Evolutionary conservation across 2,113 vertebrate species (phyloP).

Genomic region (Leucoraja erinaceus): DNA sequence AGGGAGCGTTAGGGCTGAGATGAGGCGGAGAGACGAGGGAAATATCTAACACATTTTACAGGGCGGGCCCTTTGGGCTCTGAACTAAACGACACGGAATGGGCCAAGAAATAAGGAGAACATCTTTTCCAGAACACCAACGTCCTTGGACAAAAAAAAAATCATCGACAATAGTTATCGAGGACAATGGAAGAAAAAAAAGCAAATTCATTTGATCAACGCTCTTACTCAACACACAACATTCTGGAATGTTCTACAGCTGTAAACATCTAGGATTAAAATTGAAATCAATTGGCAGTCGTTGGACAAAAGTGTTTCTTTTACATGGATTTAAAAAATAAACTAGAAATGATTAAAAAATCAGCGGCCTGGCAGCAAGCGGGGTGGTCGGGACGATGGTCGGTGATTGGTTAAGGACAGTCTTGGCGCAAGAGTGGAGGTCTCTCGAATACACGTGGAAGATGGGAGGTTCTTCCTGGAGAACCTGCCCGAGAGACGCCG

Average conservation of each 20-base stretch:
- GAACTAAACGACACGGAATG: not conserved
- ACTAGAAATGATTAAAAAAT: too few relatives aligned
- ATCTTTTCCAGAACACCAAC: not conserved
- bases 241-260: slow-evolving; percentile 22
- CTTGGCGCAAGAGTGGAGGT: too few relatives aligned
- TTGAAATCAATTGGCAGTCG: not conserved
- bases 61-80: too few relatives aligned
- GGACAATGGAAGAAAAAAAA: too few relatives aligned
- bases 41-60: too few relatives aligned
- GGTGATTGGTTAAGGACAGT: too few relatives aligned
- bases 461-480: slow-evolving; percentile 47
- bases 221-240: not conserved
- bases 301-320: not conserved
- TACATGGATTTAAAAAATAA: not conserved
- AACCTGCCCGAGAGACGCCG: not conserved
- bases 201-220: not conserved
- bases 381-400: too few relatives aligned
- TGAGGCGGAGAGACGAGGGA: not conserved
- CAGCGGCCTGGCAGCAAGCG: too few relatives aligned
- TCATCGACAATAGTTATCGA: not conserved
- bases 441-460: too few relatives aligned
- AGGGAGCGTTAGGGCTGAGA: not conserved
- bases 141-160: not conserved
- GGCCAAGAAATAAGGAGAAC: not conserved
- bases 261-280: not conserved